Conservation (phyloP, 2,888 invertebrate species). For the Agrotis exclamationis region DNA sequence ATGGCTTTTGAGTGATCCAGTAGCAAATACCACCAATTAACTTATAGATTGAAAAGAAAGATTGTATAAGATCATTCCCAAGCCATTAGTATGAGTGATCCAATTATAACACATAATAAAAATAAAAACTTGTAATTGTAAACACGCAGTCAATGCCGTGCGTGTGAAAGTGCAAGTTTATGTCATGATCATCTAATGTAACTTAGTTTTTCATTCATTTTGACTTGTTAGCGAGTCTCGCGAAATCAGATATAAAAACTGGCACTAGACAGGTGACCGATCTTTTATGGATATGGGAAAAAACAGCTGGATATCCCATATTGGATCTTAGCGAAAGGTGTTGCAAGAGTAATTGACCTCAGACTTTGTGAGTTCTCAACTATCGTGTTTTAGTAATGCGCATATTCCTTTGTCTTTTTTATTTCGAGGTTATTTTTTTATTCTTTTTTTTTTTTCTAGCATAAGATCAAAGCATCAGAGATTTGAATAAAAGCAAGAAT, state of each 20-base stretch:
- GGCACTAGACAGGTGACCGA: slow-evolving; percentile 64
- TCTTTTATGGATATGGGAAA: slow-evolving; percentile 66
- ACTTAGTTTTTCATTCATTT: slow-evolving; percentile 69
- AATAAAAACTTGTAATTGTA: slow-evolving; percentile 11
- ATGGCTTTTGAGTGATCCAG: background rate
- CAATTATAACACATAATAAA: slow-evolving; percentile 38
- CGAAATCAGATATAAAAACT: slow-evolving; percentile 70
- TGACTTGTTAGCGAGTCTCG: slow-evolving; percentile 65
- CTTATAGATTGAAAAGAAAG: background rate
- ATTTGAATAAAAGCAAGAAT: background rate
- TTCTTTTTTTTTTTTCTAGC: background rate
- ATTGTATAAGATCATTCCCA: background rate
- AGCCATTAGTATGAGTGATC: background rate
- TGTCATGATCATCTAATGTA: slow-evolving; percentile 62
- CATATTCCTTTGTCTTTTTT: slow-evolving; percentile 8
- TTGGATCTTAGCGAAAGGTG: slow-evolving; percentile 79
- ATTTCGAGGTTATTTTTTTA: background rate
- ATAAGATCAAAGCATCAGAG: background rate
- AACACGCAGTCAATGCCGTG: slow-evolving; percentile 37
- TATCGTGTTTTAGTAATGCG: slow-evolving; percentile 15
- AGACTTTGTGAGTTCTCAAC: slow-evolving; percentile 23
- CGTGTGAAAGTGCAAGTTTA: slow-evolving; percentile 73
- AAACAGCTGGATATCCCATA: slow-evolving; percentile 77
- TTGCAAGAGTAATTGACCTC: slow-evolving; percentile 48
- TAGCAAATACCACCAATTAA: background rate